Base-by-base conservation (phyloP, 2,797 vertebrate species). In the Anomalospiza imberbis region DNA sequence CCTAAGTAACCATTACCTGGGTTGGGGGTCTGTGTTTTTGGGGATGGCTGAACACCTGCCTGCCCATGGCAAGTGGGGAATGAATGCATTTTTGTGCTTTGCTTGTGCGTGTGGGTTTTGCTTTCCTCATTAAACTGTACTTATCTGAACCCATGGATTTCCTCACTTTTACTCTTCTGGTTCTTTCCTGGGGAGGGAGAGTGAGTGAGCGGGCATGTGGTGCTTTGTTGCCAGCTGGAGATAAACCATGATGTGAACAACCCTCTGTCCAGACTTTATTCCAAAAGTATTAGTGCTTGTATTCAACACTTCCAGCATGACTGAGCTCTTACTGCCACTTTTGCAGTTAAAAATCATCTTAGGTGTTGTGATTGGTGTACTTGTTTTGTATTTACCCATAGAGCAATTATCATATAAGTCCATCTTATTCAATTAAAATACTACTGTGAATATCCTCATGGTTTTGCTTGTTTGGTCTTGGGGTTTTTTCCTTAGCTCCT, bases 71-170 rank as follows among this genome's bases (percentile, higher is more conserved):
- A 71, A 54, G 14, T 2, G 1, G 17, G 6, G 25, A 72, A 48
- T 32, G 2, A 71, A 44, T 48, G 42, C 9, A 13, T 80, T 60
- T 14, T 12, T 76, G 32, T 29, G 17, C 7, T 68, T 88, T 68
- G 15, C 7, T 20, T 71, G 14, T 1, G 0, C 13, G 2, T 0
- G 0, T 1, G 4, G 17, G 17, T 68, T 88, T 73, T 77, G 21
- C 14, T 82, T 61, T 74, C 3, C 9, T 12, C 32, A 5, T n/a
- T 44, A 47, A 68, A 2, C 10, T 70, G 40, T 70, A 16, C 53
- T 51, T 58, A 45, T 42, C 26, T 55, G 22, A 65, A 17, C 2
- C 10, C 5, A 31, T 2, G 3, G 29, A 16, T 51, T 70, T 76
- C 60, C 16, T 61, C 31, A 44, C 16, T 26, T 79, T 17, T 36